phyloP scores from a whole-genome alignment of 1,140 invertebrate species.

The Sesamia nonagrioides region DNA sequence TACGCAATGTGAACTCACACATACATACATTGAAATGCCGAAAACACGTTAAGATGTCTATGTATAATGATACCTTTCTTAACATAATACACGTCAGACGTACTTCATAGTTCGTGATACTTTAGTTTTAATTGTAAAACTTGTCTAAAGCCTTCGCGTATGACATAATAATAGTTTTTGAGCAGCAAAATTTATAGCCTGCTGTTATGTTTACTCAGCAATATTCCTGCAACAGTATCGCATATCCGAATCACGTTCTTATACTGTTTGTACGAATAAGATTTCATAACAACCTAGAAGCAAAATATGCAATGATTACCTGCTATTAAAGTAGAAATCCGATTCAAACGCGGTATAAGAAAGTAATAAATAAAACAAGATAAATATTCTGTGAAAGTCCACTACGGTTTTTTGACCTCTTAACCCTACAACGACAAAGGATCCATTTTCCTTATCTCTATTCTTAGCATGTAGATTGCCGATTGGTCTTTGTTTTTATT shows the following conservation, averaged over 20 bases:
- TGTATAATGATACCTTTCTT: background rate
- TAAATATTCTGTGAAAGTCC: background rate
- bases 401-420: slow-evolving; percentile 6
- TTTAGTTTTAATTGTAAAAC: background rate
- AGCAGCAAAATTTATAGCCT: background rate
- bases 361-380: slow-evolving; percentile 12
- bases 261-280: slow-evolving; percentile 1
- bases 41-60: slow-evolving; percentile 14
- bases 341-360: background rate
- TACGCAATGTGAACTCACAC: slow-evolving; percentile 34
- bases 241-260: slow-evolving; percentile 38
- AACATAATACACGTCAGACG: no score
- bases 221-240: slow-evolving; percentile 17
- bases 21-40: slow-evolving; percentile 1
- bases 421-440: background rate
- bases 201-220: slow-evolving; percentile 5
- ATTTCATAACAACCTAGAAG: slow-evolving; percentile 40
- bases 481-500: slow-evolving; percentile 1
- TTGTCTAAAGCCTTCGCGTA: no score
- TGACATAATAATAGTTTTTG: background rate
- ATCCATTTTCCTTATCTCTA: slow-evolving; percentile 3
- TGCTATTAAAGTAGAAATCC: slow-evolving; percentile 13
- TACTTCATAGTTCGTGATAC: background rate
- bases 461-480: background rate
- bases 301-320: background rate